Evolutionary conservation across 92 coral and sea anemone genomes (phyloP), one percentile per base, ranked within the genome.

Genomic region (Pocillopora grandis): DNA sequence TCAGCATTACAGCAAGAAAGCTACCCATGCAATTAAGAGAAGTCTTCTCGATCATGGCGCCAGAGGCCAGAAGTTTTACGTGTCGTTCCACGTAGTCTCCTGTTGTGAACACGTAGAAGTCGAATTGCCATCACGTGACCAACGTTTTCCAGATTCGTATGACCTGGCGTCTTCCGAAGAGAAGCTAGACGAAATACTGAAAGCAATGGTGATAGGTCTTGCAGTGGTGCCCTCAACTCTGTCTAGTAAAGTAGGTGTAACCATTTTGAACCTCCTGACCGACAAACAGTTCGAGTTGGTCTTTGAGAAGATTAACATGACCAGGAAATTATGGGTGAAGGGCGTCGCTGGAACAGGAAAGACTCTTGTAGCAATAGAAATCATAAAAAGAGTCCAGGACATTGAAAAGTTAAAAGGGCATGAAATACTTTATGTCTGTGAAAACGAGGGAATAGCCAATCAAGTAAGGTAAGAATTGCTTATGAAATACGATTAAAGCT

Each of bases 261-360:
- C 2, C 12, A 12, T 85, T 9, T 3, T 85, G 33, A 77, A 78
- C n/a, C 69, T 85, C 21, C 79, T 85, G 23, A 85, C 89, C 5
- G 16, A 48, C 37, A 72, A 85, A 12, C 89, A 85, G 75, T 85
- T 85, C 71, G 1, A 59, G 9, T 14, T 85, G 55, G 76, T 80
- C 58, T 0, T 61, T 3, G 12, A 56, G 27, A 15, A 66, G 55
- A 66, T 79, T 13, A 21, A 78, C 4, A 4, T 20, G 6, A 23
- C 49, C 12, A 56, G 84, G 17, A 71, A 64, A 18, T 60, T 85
- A 71, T 85, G 89, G 89, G 19, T 85, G 0, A 19, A 78, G 17
- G 89, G 89, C 17, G 78, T 52, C 1, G 89, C 89, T 1, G 89
- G 89, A 2, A 85, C 84, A 3, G 89, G 89, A 9, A 85, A 85